Percentiles rank a stretch among this genome's conserved stretches.
phyloP scores from a whole-genome alignment of 1,140 invertebrate species.

The Nixonia krombeini region DNA sequence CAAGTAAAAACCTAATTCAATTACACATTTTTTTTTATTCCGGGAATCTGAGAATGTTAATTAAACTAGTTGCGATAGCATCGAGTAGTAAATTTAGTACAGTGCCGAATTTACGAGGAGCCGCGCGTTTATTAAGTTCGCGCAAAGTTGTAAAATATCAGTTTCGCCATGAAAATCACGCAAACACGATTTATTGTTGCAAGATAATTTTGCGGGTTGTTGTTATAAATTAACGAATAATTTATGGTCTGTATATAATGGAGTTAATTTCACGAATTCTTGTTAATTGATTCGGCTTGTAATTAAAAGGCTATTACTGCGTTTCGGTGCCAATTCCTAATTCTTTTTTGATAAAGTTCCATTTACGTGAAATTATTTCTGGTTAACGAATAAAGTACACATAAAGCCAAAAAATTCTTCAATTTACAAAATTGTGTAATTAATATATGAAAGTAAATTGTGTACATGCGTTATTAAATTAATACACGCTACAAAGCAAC shows the following conservation, averaged over 20 bases:
- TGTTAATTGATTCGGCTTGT: background rate
- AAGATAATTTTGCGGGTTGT: constrained; percentile 28
- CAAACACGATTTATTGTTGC: constrained; percentile 12
- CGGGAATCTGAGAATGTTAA: no score
- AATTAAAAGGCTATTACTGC: constrained; percentile 3
- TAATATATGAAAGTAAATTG: no score
- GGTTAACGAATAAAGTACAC: no score
- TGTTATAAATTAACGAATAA: constrained; percentile 4
- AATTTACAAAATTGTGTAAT: no score
- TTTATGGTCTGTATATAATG: background rate
- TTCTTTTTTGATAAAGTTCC: no score
- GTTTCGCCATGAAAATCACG: constrained; percentile 16
- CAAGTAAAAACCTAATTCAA: no score
- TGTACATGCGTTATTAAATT: no score
- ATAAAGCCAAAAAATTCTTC: no score
- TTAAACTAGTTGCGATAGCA: constrained; percentile 25
- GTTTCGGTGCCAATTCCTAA: no score
- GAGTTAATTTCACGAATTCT: background rate
- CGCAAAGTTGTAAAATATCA: constrained; percentile 40
- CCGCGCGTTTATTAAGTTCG: constrained; percentile 32
- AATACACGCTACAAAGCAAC: no score
- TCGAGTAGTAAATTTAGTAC: constrained; percentile 29
- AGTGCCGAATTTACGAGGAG: constrained; percentile 35
- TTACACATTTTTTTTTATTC: no score
- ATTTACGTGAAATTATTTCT: no score